A percentile compares a stretch with the other conserved stretches of the same genome.
Evolutionary conservation across 2,888 invertebrate genomes (phyloP).

Genomic region (Standfussiana lucernea): DNA sequence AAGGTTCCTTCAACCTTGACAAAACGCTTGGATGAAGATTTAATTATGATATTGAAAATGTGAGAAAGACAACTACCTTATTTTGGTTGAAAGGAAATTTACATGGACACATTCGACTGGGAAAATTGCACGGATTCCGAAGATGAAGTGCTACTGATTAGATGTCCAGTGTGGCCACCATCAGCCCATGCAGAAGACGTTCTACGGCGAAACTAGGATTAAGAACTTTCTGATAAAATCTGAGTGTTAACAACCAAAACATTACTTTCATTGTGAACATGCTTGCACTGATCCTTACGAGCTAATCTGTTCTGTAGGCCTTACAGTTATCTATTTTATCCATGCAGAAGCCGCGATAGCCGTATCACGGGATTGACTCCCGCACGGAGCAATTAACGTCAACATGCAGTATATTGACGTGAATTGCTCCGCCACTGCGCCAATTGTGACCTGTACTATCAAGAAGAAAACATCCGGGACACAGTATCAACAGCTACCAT

Average conservation of each 20-base stretch:
- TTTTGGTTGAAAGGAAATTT: neutral
- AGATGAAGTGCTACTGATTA: neutral
- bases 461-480: constrained; percentile 14
- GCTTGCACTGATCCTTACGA: too few species aligned
- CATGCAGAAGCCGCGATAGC: neutral
- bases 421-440: neutral
- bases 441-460: neutral
- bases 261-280: too few species aligned
- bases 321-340: neutral
- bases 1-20: constrained; percentile 16
- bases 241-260: too few species aligned
- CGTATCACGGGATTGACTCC: too few species aligned
- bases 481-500: constrained; percentile 8
- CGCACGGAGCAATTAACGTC: too few species aligned
- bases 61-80: neutral
- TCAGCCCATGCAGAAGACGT: neutral
- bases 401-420: too few species aligned
- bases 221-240: too few species aligned
- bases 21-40: neutral
- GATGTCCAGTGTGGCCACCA: neutral
- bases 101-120: neutral
- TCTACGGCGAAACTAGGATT: too few species aligned
- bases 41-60: neutral
- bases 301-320: too few species aligned
- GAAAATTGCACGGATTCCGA: neutral